Percentiles rank a stretch among this genome's conserved stretches.
Evolutionary conservation across 37 sponge, comb jelly and placozoan genomes (phyloP).

Genomic region (Lycopodina hypogea): DNA sequence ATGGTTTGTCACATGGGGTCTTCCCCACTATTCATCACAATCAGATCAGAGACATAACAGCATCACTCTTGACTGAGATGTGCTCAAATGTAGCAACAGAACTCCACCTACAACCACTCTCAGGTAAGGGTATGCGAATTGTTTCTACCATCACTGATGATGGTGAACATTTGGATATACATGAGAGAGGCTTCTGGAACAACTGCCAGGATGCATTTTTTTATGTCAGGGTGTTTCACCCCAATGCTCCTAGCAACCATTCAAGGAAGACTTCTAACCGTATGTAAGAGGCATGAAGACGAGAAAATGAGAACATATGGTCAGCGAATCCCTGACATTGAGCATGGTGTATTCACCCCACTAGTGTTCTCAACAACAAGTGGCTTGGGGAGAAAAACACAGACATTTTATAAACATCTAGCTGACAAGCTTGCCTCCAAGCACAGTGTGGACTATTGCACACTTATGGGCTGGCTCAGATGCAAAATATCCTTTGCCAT

Average conservation of each 20-base stretch:
- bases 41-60: slow-evolving; percentile 37
- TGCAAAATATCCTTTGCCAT: slow-evolving; percentile 23
- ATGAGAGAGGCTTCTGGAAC: slow-evolving; percentile 36
- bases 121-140: slow-evolving; percentile 4
- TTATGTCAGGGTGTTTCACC: slow-evolving; percentile 42
- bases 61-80: slow-evolving; percentile 33
- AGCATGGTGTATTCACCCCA: slow-evolving; percentile 47
- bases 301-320: slow-evolving; percentile 20
- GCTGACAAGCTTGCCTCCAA: slow-evolving; percentile 27
- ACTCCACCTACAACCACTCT: slow-evolving; percentile 26
- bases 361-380: slow-evolving; percentile 29
- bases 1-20: slow-evolving; percentile 23
- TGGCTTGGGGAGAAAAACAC: slow-evolving; percentile 26
- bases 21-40: slow-evolving; percentile 42
- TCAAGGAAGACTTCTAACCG: not conserved
- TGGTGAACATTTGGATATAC: slow-evolving; percentile 22
- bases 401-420: slow-evolving; percentile 30
- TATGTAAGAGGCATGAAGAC: slow-evolving; percentile 26
- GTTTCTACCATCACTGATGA: slow-evolving; percentile 20
- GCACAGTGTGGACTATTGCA: slow-evolving; percentile 10
- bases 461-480: slow-evolving; percentile 30
- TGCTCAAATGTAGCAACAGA: slow-evolving; percentile 43
- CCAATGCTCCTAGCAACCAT: slow-evolving; percentile 39
- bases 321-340: slow-evolving; percentile 22
- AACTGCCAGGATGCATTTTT: slow-evolving; percentile 29